Evolutionary conservation across 35 echinoderm and acorn worm genomes (phyloP).

Genomic region (Acanthaster planci): DNA sequence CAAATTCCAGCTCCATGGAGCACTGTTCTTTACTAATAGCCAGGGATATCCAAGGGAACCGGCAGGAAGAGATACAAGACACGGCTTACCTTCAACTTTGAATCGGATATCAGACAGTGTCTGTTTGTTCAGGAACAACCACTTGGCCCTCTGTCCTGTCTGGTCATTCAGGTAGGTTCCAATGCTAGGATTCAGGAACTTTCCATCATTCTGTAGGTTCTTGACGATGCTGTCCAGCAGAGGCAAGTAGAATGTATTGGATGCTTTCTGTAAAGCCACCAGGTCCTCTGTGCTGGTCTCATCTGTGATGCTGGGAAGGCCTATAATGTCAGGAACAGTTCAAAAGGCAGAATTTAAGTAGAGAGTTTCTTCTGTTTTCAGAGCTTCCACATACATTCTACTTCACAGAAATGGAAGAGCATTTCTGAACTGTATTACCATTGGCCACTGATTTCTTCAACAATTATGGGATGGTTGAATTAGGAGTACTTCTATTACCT

Average conservation of each 20-base stretch:
- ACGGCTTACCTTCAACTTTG: constrained; percentile 64
- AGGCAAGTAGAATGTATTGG: constrained; percentile 53
- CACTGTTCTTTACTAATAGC: no score
- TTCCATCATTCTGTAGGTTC: constrained; percentile 68
- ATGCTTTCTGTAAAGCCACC: constrained; percentile 30
- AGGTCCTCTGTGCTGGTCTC: constrained; percentile 34
- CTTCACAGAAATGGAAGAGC: no score
- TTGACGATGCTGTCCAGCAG: constrained; percentile 53
- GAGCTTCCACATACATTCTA: no score
- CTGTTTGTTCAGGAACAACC: constrained; percentile 59
- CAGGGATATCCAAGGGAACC: no score
- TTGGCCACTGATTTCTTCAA: no score
- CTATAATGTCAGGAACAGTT: not conserved
- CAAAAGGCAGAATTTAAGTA: no score
- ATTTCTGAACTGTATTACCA: no score
- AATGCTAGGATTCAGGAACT: constrained; percentile 85
- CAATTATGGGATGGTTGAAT: no score
- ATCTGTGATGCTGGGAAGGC: constrained; percentile 49
- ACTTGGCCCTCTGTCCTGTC: constrained; percentile 61
- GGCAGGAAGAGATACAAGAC: no score
- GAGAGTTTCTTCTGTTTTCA: no score
- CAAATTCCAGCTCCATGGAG: no score
- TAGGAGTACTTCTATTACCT: constrained; percentile 34
- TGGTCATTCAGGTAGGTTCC: constrained; percentile 78
- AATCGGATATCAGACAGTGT: constrained; percentile 71